Evolutionary conservation across 2,888 invertebrate species (phyloP).

Genomic region (Drosophila mercatorum): DNA sequence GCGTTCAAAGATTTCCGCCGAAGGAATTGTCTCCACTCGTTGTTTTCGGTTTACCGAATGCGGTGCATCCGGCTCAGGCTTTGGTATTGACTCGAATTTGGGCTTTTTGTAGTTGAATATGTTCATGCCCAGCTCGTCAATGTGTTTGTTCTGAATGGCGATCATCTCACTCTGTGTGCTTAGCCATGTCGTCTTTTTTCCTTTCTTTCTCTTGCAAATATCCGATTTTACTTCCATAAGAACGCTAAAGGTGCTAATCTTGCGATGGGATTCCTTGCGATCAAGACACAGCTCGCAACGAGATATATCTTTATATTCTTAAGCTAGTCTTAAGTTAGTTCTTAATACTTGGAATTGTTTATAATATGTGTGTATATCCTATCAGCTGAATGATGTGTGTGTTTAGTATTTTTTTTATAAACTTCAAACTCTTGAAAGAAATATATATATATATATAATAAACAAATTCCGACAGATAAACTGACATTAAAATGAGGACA

Average conservation of each 20-base stretch:
- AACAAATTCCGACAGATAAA: too few species aligned
- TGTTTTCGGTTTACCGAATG: too few species aligned
- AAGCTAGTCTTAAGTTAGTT: accelerated
- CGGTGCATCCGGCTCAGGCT: neutral
- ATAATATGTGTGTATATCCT: neutral
- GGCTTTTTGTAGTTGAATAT: slow-evolving; percentile 2
- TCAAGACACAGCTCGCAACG: neutral
- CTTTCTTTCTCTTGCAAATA: neutral
- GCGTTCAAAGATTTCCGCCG: neutral
- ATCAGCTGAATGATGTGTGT: neutral
- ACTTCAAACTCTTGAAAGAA: neutral
- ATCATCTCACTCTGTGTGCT: neutral
- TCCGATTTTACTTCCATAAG: neutral
- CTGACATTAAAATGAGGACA: neutral
- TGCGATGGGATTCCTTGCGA: neutral
- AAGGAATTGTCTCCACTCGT: neutral
- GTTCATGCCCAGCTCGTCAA: slow-evolving; percentile 11
- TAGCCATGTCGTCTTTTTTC: neutral
- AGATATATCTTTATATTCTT: neutral
- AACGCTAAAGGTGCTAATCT: neutral
- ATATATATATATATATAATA: neutral
- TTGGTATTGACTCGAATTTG: neutral
- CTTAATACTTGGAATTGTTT: neutral
- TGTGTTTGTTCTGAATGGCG: slow-evolving; percentile 20
- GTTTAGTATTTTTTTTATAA: neutral